These are phyloP conservation scores for Malthinus seriepunctatus DNA, from an alignment of 2,888 invertebrate genomes.

Conservation along the genomic window DNA sequence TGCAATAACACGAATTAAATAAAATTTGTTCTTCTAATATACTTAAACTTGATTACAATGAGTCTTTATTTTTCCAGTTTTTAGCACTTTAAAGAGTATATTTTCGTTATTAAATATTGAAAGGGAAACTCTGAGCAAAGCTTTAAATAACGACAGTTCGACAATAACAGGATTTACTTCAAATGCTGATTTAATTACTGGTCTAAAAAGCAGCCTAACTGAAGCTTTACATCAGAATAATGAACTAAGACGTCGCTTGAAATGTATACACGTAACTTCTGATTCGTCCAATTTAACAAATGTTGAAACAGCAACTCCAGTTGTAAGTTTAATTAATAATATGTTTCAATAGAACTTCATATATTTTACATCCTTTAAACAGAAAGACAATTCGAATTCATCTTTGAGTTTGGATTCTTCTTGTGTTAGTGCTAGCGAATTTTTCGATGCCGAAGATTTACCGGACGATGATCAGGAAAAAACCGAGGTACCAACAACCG, in stretches of 20 bases:
- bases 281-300: slow-evolving; percentile 65
- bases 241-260: slow-evolving; percentile 67
- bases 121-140: slow-evolving; percentile 66
- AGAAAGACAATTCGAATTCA: slow-evolving; percentile 50
- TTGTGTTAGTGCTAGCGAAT: slow-evolving; percentile 75
- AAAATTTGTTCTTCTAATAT: neutral
- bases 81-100: slow-evolving; percentile 56
- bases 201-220: slow-evolving; percentile 63
- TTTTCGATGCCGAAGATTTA: slow-evolving; percentile 79
- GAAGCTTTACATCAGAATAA: slow-evolving; percentile 76
- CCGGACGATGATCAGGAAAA: slow-evolving; percentile 34
- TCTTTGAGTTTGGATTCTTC: slow-evolving; percentile 78
- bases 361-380: slow-evolving; percentile 19
- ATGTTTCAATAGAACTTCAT: neutral
- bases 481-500: slow-evolving; percentile 44
- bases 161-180: slow-evolving; percentile 47
- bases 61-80: slow-evolving; percentile 46
- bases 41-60: neutral
- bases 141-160: slow-evolving; percentile 58
- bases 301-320: slow-evolving; percentile 52
- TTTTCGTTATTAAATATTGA: slow-evolving; percentile 56
- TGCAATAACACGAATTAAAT: no score
- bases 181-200: slow-evolving; percentile 54
- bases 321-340: slow-evolving; percentile 7
- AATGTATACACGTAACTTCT: slow-evolving; percentile 66